Evolutionary conservation across 2,113 vertebrate species (phyloP), one percentile per base, ranked within the genome.

Genomic region (Phylloscopus trochiloides): DNA sequence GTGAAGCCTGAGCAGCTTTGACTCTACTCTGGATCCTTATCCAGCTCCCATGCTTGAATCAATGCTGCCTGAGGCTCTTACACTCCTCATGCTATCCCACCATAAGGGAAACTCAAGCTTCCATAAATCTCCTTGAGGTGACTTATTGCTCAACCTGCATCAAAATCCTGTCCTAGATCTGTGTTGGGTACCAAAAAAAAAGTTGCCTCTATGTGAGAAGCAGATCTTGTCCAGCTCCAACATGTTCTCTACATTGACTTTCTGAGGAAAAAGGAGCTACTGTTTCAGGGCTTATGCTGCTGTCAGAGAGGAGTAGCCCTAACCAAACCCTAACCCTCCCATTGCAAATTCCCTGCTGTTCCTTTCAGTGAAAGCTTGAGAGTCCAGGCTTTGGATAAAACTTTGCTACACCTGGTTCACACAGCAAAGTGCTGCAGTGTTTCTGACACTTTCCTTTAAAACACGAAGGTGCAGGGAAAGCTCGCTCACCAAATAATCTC

Each of bases 1-100:
- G 40, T 96, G 95, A 92, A 89, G 90, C 91, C 88, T 97, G 92
- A 96, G 94, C 95, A 96, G 93, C 90, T 96, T 87, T 97, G 85
- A 91, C 90, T 91, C 93, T 90, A 8, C 12, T 2, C 93, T 94
- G 93, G 90, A 96, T 96, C 93, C 82, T 91, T 40, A 66, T 92
- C 80, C 88, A 95, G 89, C 92, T 94, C 58, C 86, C 80, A 57
- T 96, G 68, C 88, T 95, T 94, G 86, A 96, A 89, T 96, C 92
- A 86, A 77, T 94, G 92, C 86, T 97, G 95, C 93, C 96, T 96
- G 90, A 96, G 95, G 81, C 93, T 96, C 78, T 94, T 94, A 73
- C 70, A 82, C 79, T 93, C 42, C 93, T 97, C 68, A 57, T 95
- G 81, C 92, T 97, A 22, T 84, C 76, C 86, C 88, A 96, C 86